Percentiles rank a stretch among this genome's conserved stretches.
These are phyloP conservation scores for Geotrupes spiniger DNA, from an alignment of 2,888 invertebrate species.

Conservation along the genomic window DNA sequence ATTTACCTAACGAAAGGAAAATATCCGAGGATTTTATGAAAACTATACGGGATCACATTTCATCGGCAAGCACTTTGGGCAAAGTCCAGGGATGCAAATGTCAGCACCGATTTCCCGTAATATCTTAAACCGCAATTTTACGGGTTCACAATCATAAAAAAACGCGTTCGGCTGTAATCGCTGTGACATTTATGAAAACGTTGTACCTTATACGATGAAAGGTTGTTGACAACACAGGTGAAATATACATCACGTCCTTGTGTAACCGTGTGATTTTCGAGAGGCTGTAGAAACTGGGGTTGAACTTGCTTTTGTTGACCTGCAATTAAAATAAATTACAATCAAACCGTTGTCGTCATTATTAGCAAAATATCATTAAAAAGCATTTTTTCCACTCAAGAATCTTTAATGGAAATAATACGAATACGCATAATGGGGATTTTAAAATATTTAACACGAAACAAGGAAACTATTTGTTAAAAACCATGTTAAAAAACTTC, in stretches of 20 bases:
- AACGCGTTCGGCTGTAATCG: conserved; percentile 37
- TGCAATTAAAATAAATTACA: conserved; percentile 45
- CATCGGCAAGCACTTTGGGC: conserved; percentile 32
- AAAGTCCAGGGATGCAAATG: conserved; percentile 35
- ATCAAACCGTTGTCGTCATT: background rate
- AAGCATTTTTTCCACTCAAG: too few relatives aligned
- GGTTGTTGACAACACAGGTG: conserved; percentile 87
- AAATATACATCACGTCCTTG: conserved; percentile 86
- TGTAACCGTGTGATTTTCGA: conserved; percentile 84
- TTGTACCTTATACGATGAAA: conserved; percentile 80
- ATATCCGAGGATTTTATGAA: conserved; percentile 19
- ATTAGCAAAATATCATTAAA: too few relatives aligned
- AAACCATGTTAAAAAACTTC: too few relatives aligned
- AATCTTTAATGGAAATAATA: too few relatives aligned
- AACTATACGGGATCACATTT: conserved; percentile 30
- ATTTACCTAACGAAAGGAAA: conserved; percentile 3
- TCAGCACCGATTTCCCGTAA: conserved; percentile 42
- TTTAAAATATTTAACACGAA: too few relatives aligned
- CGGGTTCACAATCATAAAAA: conserved; percentile 38
- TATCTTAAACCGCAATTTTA: conserved; percentile 39
- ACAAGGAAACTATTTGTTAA: too few relatives aligned
- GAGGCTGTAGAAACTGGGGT: conserved; percentile 79
- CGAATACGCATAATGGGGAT: too few relatives aligned
- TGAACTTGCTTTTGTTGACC: conserved; percentile 69
- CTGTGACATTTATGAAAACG: background rate